phyloP scores from a whole-genome alignment of 2,113 vertebrate species.

The Gulo gulo region DNA sequence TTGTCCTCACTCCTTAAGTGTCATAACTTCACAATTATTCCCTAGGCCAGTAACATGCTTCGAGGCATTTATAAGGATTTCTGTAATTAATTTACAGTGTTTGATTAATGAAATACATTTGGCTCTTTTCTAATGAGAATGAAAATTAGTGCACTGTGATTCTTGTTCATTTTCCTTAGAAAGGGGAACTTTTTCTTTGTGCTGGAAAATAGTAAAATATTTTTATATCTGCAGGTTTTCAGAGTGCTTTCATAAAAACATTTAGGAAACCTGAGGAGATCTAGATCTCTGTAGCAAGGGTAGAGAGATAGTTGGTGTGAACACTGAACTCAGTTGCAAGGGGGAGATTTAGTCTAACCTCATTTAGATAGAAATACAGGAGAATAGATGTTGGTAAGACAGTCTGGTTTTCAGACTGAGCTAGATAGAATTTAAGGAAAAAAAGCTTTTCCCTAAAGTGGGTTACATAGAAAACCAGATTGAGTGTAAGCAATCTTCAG shows the following conservation, averaged over 20 bases:
- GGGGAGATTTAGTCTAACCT: background rate
- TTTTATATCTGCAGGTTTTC: constrained; percentile 26
- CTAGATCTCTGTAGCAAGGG: background rate
- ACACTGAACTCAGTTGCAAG: background rate
- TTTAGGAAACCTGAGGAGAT: background rate
- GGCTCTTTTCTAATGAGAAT: background rate
- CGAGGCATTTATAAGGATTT: background rate
- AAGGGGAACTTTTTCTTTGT: background rate
- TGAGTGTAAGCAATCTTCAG: background rate
- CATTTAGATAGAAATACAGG: background rate
- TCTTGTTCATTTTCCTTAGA: background rate
- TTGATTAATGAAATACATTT: background rate
- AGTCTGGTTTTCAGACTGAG: background rate
- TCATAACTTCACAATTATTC: background rate
- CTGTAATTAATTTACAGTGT: background rate
- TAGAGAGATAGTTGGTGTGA: background rate
- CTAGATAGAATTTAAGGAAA: background rate
- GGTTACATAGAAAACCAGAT: background rate
- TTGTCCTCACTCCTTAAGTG: background rate
- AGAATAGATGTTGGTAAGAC: background rate
- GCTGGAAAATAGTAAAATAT: background rate
- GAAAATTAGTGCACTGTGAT: background rate
- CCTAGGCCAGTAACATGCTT: background rate
- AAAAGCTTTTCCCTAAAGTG: background rate
- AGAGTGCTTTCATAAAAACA: background rate